Base-by-base conservation (phyloP, 2,888 invertebrate species). In the Phalangium opilio region DNA sequence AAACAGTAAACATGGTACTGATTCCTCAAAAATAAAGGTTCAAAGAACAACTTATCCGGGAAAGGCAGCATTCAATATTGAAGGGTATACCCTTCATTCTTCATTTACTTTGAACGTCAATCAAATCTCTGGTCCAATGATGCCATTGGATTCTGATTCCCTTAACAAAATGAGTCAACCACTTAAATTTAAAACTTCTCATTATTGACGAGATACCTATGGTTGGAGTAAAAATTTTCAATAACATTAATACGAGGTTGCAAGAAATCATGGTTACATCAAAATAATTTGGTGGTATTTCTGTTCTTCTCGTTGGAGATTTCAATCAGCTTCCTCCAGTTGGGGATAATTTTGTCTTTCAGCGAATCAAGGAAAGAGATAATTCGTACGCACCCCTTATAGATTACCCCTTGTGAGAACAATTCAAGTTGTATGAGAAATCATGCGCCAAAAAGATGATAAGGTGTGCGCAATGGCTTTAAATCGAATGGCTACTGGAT, bases 171-270 rank as follows among this genome's bases (percentile, higher is more conserved):
- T 27, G 27, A 27, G 27, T 27, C 5, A 4, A 27, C 27, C 8
- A 27, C 8, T 27, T 8, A 27, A 27, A 27, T 27, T 27, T 27
- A 8, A 27, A 27, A 27, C 27, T 27, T 27, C 41, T 41, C 11
- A 57, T 65, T 18, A 61, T 64, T 40, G 62, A 64, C 54, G 62
- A 63, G 56, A 57, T 63, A 43, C 63, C 62, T 15, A 60, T 63
- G 61, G 57, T 62, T 10, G 58, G 59, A 3, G 47, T 55, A 32
- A 56, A 47, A 21, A 51, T 56, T 7, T 54, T 62, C 1, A 49
- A 51, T 12, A 50, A 55, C 33, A 50, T 63, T 15, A 58, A 62
- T 54, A 54, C 55, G 17, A 53, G 59, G 44, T 50, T 64, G 20
- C 48, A 57, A 47, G 61, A 64, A 58, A 60, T 60, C 12, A 57